Base-by-base conservation (phyloP, 2,888 invertebrate species). In the Drosophila sordidapex region DNA sequence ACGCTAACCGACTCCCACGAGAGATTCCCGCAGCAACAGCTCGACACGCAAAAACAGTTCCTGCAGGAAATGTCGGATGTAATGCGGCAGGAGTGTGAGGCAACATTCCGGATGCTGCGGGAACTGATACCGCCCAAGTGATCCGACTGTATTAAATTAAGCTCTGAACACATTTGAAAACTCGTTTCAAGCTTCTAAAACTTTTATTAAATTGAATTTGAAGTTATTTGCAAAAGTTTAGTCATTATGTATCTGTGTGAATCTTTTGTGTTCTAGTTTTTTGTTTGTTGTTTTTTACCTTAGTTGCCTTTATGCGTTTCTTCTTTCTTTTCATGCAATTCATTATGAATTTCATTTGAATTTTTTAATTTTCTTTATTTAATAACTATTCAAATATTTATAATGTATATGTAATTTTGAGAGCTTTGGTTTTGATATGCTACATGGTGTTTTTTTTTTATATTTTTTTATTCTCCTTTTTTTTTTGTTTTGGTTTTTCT, bases 161-260 rank as follows among this genome's bases (percentile, higher is more conserved):
- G 33, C 33, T 33, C 21, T 40, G 4, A 33, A 65, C 33, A 53
- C 64, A 52, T 8, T 49, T n/a, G 11, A 11, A 29, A 40, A 66
- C 7, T 66, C 46, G 56, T 74, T 72, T 83, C 73, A 89, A 87
- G 79, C 84, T 87, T 77, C 88, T 90, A 89, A 83, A 81, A 87
- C 82, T 87, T 89, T 85, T 83, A 90, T 91, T 87, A 81, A 87
- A 84, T 90, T 78, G 79, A 87, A 80, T 77, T 83, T 79, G 75
- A 89, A 82, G 77, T 83, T 90, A 83, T 86, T 91, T 85, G 83
- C 82, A 81, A 90, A 87, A 80, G 79, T 76, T 82, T 88, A 33
- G 70, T 90, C 77, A 80, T 80, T 76, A 70, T 75, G 79, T 76
- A 81, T 81, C 60, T 75, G 72, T 87, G 70, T 69, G 68, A 52